Conservation (phyloP, 2,113 vertebrate species). For the Corydoras maculifer region DNA sequence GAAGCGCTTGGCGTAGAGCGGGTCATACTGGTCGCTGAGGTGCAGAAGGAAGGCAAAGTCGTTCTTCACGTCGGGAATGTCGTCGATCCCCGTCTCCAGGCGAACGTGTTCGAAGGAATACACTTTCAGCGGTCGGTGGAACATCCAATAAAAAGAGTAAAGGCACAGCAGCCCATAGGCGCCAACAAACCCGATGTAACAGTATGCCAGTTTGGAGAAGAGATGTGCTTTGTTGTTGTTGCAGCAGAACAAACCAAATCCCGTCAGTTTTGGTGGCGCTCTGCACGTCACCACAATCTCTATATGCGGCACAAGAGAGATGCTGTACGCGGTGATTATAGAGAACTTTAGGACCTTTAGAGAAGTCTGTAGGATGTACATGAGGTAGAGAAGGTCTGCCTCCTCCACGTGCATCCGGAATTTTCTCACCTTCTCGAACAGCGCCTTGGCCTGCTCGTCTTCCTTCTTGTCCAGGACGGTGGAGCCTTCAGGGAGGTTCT, state of each 20-base stretch:
- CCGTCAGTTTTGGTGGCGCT: conserved; percentile 75
- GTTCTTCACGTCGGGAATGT: conserved; percentile 84
- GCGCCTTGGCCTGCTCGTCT: conserved; percentile 83
- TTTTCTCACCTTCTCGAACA: conserved; percentile 89
- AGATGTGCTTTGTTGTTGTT: conserved; percentile 83
- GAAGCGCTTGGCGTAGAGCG: conserved; percentile 81
- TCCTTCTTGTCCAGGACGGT: conserved; percentile 82
- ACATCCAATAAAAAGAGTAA: conserved; percentile 84
- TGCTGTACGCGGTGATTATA: conserved; percentile 72
- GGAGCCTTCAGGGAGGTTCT: conserved; percentile 57
- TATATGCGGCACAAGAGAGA: conserved; percentile 69
- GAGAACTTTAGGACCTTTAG: conserved; percentile 79
- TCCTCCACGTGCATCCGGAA: conserved; percentile 80
- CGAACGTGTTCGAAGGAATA: conserved; percentile 79
- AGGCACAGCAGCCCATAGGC: conserved; percentile 77
- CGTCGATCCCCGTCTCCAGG: conserved; percentile 78
- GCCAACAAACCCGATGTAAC: conserved; percentile 78
- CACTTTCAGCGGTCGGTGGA: conserved; percentile 77
- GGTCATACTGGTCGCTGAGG: conserved; percentile 83
- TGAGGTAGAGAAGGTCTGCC: conserved; percentile 74
- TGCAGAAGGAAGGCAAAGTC: conserved; percentile 89
- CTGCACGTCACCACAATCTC: conserved; percentile 73
- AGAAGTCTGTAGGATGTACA: conserved; percentile 80
- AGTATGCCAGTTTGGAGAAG: conserved; percentile 81
- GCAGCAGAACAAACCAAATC: conserved; percentile 79